These are phyloP conservation scores for Lagorchestes hirsutus DNA, from an alignment of 2,797 vertebrate genomes.

Conservation along the genomic window DNA sequence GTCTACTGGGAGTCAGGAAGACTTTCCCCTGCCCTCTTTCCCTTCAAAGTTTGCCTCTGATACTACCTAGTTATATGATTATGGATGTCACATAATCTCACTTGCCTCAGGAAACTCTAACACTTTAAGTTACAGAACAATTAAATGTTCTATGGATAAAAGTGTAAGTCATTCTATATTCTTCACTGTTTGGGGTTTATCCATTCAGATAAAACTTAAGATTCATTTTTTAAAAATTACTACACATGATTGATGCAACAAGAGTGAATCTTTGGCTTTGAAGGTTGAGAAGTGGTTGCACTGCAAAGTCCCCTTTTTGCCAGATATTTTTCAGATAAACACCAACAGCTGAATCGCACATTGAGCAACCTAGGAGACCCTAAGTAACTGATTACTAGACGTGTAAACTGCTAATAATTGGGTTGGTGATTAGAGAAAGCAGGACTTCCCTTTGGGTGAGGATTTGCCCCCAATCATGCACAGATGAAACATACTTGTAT, in stretches of 20 bases:
- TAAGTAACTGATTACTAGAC: background rate
- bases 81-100: background rate
- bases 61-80: background rate
- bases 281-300: background rate
- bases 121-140: background rate
- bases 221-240: background rate
- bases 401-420: background rate
- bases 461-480: background rate
- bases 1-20: background rate
- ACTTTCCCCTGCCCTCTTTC: background rate
- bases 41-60: background rate
- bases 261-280: background rate
- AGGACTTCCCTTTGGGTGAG: background rate
- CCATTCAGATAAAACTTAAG: background rate
- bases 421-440: background rate
- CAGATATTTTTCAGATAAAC: background rate
- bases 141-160: background rate
- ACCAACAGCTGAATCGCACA: background rate
- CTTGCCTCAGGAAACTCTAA: background rate
- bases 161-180: background rate
- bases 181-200: background rate
- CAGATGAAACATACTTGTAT: background rate
- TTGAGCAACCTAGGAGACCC: background rate
- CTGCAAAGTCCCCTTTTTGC: background rate
- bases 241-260: background rate